Conservation (phyloP, 2,888 invertebrate species). For the Antheraea yamamai region DNA sequence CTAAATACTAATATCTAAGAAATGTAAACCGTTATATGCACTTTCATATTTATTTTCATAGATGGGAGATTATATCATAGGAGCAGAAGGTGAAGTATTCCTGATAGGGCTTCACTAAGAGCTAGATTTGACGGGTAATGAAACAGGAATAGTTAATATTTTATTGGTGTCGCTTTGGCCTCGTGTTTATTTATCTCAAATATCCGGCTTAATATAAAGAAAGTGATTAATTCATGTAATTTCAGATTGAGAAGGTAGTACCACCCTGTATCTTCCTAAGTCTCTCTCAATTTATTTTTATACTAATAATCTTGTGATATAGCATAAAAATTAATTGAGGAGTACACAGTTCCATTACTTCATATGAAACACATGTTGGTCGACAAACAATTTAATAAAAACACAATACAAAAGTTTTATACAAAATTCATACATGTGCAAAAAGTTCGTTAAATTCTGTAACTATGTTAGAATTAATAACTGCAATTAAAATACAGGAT, state of each 20-base stretch:
- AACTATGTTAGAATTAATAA: not conserved
- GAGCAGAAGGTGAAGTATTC: not conserved
- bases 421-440: not conserved
- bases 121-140: not conserved
- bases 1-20: not conserved
- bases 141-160: constrained; percentile 6
- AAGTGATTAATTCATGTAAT: constrained; percentile 10
- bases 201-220: constrained; percentile 13
- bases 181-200: not conserved
- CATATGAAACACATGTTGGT: constrained; percentile 14
- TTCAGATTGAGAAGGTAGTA: constrained; percentile 57
- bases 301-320: constrained; percentile 20
- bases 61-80: not conserved
- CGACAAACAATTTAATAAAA: not conserved
- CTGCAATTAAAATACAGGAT: not conserved
- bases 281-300: constrained; percentile 38
- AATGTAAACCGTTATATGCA: not conserved
- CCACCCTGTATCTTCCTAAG: constrained; percentile 66
- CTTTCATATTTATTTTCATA: not conserved
- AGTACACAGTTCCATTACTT: constrained; percentile 9
- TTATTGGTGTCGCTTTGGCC: constrained; percentile 18
- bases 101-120: not conserved
- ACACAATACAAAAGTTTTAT: not conserved
- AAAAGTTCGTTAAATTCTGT: not conserved
- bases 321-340: constrained; percentile 32